Base-by-base conservation (phyloP, 2,113 vertebrate species). In the Apus apus region DNA sequence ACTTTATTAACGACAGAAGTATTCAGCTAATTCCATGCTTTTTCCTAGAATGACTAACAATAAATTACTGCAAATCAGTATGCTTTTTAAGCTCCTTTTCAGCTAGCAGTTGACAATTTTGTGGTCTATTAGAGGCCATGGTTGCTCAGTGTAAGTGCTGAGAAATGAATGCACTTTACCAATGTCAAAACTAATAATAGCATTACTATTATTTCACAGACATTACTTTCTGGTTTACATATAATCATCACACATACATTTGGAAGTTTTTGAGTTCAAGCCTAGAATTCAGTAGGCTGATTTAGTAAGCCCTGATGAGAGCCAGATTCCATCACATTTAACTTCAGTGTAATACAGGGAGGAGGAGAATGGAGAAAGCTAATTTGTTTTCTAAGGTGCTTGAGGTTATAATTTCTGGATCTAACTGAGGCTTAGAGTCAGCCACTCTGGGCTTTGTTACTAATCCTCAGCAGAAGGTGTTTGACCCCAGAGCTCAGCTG, bases 61-160 rank as follows among this genome's bases (percentile, higher is more conserved):
- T 90, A 90, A 95, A 86, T 92, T 89, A 72, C n/a, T 65, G 62
- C 87, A 92, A 94, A 95, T 93, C 71, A 79, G 73, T 87, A 82
- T 17, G 81, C 70, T 61, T 91, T 91, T 95, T 89, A 93, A 96
- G 93, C 72, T 93, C n/a, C 51, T 84, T 90, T 92, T 81, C 85
- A 90, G 76, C 40, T 61, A 58, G 65, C 65, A 67, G 60, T 48
- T 12, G 19, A 86, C 45, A 75, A 61, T 87, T 86, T 87, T 90
- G 65, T 68, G 48, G 68, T 81, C 72, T 87, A 30, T 89, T 88
- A 93, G 58, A 95, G 40, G 36, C 40, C 0, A 0, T 43, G 38
- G 62, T 68, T 61, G 25, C 78, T 82, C 87, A 68, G 40, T 21
- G 10, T 86, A 86, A 90, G 30, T 16, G 1, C 32, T 72, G 76